A percentile compares a stretch with the other conserved stretches of the same genome.
Conservation (phyloP, 30 jellyfish, hydroid and myxozoan species). For the Hydractinia echinata region DNA sequence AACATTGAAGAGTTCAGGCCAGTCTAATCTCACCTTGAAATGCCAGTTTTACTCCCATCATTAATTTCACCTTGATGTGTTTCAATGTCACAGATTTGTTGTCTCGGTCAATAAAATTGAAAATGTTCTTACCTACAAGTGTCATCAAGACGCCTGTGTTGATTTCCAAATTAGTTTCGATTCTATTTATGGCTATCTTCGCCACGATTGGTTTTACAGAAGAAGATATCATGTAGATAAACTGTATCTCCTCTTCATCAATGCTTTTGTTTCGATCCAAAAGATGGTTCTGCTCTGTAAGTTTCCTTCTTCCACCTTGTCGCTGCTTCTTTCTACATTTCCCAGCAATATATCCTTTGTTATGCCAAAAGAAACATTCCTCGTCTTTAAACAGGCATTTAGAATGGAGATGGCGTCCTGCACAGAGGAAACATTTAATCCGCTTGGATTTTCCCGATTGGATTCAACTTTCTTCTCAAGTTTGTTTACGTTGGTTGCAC, state of each 20-base stretch:
- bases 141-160: slow-evolving; percentile 31
- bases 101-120: neutral
- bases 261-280: neutral
- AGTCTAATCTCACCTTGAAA: slow-evolving; percentile 13
- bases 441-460: neutral
- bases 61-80: slow-evolving; percentile 16
- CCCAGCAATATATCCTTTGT: neutral
- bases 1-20: slow-evolving; percentile 27
- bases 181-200: slow-evolving; percentile 9
- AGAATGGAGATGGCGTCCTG: neutral
- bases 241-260: neutral
- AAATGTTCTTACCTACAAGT: neutral
- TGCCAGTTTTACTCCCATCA: slow-evolving; percentile 33
- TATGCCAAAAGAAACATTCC: neutral
- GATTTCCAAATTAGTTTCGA: slow-evolving; percentile 15
- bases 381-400: slow-evolving; percentile 2
- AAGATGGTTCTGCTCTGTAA: neutral
- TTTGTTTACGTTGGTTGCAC: too few species aligned
- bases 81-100: neutral
- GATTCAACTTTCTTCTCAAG: too few species aligned
- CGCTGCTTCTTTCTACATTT: neutral
- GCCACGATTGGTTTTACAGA: slow-evolving; percentile 12
- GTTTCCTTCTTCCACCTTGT: neutral
- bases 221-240: neutral
- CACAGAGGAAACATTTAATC: neutral